phyloP scores from a whole-genome alignment of 2,113 vertebrate species.

The Macrotis lagotis region DNA sequence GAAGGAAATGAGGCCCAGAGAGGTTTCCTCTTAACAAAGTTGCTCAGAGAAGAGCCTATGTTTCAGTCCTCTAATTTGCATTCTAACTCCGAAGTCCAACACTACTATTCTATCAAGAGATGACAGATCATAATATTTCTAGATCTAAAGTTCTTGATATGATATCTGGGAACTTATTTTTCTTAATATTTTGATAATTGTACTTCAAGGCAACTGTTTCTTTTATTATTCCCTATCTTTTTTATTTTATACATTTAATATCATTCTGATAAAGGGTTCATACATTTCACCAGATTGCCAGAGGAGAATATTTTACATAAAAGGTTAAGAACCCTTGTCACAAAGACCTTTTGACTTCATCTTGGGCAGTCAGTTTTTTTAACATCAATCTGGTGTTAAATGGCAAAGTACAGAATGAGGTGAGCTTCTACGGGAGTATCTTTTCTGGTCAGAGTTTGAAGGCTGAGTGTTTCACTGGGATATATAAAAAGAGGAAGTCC shows the following conservation, averaged over 20 bases:
- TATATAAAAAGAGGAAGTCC: background rate
- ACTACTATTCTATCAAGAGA: background rate
- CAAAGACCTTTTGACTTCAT: background rate
- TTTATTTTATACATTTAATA: background rate
- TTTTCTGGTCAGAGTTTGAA: background rate
- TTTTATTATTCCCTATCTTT: background rate
- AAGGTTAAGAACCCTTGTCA: background rate
- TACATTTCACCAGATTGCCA: background rate
- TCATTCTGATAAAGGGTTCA: background rate
- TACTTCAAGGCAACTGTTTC: background rate
- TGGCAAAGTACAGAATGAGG: conserved; percentile 33
- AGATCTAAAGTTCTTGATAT: background rate
- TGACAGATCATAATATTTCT: background rate
- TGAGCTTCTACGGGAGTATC: background rate
- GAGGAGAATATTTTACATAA: background rate
- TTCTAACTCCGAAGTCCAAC: background rate
- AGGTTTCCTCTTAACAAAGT: background rate
- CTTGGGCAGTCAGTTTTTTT: background rate
- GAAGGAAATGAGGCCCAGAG: background rate
- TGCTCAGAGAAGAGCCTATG: background rate
- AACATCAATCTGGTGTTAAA: background rate
- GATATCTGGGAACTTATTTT: background rate
- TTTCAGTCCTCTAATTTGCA: background rate
- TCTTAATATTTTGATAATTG: background rate
- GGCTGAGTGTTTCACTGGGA: background rate